A percentile compares a stretch with the other conserved stretches of the same genome.
phyloP scores from a whole-genome alignment of 2,888 invertebrate species.

The Athalia cordata region DNA sequence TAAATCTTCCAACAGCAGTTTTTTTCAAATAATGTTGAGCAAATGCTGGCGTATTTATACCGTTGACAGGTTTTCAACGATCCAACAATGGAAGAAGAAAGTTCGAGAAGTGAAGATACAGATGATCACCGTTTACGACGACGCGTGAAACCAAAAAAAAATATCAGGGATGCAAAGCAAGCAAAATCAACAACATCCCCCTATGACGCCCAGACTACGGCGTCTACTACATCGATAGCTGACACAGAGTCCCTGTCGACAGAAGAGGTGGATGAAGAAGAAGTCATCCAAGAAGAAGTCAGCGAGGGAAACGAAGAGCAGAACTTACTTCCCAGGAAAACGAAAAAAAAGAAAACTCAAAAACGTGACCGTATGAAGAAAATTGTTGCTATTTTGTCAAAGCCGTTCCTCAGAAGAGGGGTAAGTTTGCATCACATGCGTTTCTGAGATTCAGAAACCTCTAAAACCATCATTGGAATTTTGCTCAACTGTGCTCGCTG shows the following conservation, averaged over 20 bases:
- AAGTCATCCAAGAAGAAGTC: constrained; percentile 59
- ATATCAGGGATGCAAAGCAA: background rate
- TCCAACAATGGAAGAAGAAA: constrained; percentile 50
- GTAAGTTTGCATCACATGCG: background rate
- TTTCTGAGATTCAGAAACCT: background rate
- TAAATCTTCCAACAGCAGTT: no score
- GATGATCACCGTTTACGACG: background rate
- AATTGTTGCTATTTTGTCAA: constrained; percentile 52
- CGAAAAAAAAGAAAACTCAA: constrained; percentile 23
- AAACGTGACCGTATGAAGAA: constrained; percentile 56
- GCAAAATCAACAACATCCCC: constrained; percentile 42
- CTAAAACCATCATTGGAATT: background rate
- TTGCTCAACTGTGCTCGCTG: background rate
- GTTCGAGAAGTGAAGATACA: constrained; percentile 54
- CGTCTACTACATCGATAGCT: constrained; percentile 56
- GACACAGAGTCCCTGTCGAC: constrained; percentile 61
- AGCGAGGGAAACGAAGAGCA: constrained; percentile 54
- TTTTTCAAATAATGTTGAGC: no score
- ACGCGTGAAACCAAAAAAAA: background rate
- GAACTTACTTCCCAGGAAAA: constrained; percentile 37
- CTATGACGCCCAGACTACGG: constrained; percentile 13
- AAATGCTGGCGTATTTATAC: background rate
- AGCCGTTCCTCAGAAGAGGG: constrained; percentile 7
- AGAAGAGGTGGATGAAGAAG: constrained; percentile 60
- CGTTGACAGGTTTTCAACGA: constrained; percentile 60